These are phyloP conservation scores for Apamea monoglypha DNA, from an alignment of 2,888 invertebrate species.

Conservation along the genomic window DNA sequence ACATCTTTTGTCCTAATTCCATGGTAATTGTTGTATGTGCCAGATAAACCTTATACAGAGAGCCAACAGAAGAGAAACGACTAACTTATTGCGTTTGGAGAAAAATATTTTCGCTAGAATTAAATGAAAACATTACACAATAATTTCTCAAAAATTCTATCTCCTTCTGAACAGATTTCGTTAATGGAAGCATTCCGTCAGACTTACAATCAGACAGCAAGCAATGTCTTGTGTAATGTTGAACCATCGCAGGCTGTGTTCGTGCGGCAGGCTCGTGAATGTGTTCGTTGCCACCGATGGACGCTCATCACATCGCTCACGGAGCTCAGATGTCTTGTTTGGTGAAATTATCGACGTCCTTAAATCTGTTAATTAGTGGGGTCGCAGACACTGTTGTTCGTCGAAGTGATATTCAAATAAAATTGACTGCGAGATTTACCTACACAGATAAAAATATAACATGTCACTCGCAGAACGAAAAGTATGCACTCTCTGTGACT, in stretches of 20 bases:
- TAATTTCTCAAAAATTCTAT: not conserved
- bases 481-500: not conserved
- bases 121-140: constrained; percentile 1
- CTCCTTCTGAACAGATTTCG: not conserved
- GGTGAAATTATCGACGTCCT: not conserved
- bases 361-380: not conserved
- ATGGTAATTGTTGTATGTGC: not conserved
- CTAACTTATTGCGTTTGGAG: not conserved
- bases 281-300: not conserved
- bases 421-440: not conserved
- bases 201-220: constrained; percentile 10
- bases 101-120: not conserved
- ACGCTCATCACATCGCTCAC: constrained; percentile 11
- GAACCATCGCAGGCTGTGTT: not conserved
- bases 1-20: not conserved
- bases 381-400: not conserved
- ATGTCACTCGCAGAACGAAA: not conserved
- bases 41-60: not conserved
- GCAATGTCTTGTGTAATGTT: constrained; percentile 1
- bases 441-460: not conserved
- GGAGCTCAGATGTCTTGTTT: constrained; percentile 30
- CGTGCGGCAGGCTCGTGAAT: constrained; percentile 2
- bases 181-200: constrained; percentile 20
- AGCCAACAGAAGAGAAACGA: not conserved
- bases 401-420: not conserved